Evolutionary conservation across 2,797 vertebrate genomes (phyloP), one percentile per base, ranked within the genome.

Genomic region (Peromyscus melanophrys): DNA sequence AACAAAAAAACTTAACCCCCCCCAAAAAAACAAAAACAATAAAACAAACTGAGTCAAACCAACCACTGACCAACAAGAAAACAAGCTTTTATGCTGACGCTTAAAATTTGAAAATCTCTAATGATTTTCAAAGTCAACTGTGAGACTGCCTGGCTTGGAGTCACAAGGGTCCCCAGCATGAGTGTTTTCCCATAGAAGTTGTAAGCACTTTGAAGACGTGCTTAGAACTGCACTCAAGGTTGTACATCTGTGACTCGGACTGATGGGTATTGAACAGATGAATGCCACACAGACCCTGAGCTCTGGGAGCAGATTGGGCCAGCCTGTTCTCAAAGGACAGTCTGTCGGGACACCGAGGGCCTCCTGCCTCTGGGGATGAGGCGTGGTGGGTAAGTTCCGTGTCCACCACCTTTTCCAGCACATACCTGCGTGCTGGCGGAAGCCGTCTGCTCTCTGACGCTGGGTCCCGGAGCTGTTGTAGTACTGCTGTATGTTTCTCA

Each of bases 401-500:
- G 31, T 81, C 19, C 17, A 6, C 52, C 4, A 1, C 21, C 40
- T 14, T 21, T 19, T 9, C 2, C 4, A 5, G n/a, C 27, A 37
- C 77, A 25, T 12, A 96, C 92, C 82, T 93, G 81, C 46, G 31
- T 6, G 61, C 31, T 78, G 49, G 25, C 27, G 17, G n/a, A 23
- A 6, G 29, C 11, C 21, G 0, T 7, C 59, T 67, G 34, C 61
- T 55, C 19, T 49, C 14, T 27, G 43, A 27, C 69, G 37, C n/a
- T 25, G 9, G 12, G 37, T 3, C 12, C 11, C 6, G 14, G 83
- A 63, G 46, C 9, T 67, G 63, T 95, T 95, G 77, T 95, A 96
- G 59, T 96, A 80, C 9, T 8, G 8, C 57, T 91, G 78, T 85
- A 93, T 25, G 6, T 93, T 95, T 55, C 57, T 92, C 49, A 97